These are phyloP conservation scores for Marmota monax DNA, from an alignment of 2,113 vertebrate genomes.

Conservation along the genomic window DNA sequence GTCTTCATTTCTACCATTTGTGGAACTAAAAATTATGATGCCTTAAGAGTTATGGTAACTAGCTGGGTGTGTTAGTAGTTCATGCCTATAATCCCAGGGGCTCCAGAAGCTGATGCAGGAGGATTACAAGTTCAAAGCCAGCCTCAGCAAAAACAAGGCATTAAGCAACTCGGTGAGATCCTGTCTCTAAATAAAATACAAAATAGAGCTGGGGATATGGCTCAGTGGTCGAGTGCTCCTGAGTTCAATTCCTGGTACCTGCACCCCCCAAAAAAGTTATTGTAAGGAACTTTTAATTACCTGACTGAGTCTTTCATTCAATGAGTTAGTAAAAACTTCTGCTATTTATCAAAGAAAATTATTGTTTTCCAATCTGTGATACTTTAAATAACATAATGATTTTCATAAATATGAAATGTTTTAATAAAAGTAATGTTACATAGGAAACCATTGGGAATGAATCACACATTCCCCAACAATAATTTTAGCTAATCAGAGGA, in stretches of 20 bases:
- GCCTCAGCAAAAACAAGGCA: too few species aligned
- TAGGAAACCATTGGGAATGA: not conserved
- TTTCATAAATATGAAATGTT: not conserved
- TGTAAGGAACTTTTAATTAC: not conserved
- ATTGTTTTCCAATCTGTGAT: not conserved
- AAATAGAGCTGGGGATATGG: too few species aligned
- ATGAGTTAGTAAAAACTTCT: not conserved
- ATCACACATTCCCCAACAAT: not conserved
- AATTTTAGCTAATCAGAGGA: not conserved
- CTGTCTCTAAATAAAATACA: too few species aligned
- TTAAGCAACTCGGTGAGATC: too few species aligned
- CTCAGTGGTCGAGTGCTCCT: too few species aligned
- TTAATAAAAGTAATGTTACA: constrained; percentile 19
- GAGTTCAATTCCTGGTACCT: too few species aligned
- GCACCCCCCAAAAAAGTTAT: not conserved
- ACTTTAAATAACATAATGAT: not conserved
- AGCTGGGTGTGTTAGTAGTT: too few species aligned
- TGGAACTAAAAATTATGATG: not conserved
- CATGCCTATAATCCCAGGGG: too few species aligned
- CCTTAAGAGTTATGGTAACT: not conserved
- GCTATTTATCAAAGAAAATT: not conserved
- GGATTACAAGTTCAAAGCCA: too few species aligned
- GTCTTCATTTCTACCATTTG: not conserved
- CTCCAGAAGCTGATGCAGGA: too few species aligned
- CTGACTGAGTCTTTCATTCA: not conserved